These are phyloP conservation scores for Irena cyanogastra DNA, from an alignment of 2,113 vertebrate genomes.

Conservation along the genomic window DNA sequence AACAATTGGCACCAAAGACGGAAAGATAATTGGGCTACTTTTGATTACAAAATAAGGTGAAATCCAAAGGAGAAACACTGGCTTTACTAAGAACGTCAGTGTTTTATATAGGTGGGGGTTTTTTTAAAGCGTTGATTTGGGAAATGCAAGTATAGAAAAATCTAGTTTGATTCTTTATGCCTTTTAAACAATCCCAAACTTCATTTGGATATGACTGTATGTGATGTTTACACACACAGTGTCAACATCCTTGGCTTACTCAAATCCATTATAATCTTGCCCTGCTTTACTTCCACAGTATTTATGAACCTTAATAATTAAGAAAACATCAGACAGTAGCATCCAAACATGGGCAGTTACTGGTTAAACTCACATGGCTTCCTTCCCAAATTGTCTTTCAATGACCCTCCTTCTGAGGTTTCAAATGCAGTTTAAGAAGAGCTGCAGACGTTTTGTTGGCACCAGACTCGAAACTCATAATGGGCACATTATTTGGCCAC, in stretches of 20 bases:
- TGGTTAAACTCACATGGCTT: conserved; percentile 7
- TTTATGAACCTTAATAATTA: background rate
- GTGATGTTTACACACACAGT: background rate
- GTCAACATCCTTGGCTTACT: background rate
- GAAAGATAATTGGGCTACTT: background rate
- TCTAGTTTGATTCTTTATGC: background rate
- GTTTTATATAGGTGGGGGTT: background rate
- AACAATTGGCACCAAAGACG: background rate
- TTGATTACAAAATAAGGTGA: background rate
- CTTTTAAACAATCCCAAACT: background rate
- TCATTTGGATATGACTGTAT: background rate
- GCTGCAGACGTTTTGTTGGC: conserved; percentile 51
- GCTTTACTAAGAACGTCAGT: background rate
- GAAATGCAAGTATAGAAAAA: background rate
- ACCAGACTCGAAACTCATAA: conserved; percentile 40
- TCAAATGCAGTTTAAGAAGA: conserved; percentile 10
- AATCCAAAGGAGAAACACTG: background rate
- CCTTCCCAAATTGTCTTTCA: conserved; percentile 24
- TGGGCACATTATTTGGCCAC: conserved; percentile 47
- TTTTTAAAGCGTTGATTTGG: background rate
- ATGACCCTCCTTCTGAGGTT: conserved; percentile 21
- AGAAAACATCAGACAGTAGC: background rate
- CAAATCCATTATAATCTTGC: background rate
- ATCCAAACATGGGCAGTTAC: background rate
- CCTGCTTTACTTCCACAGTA: background rate